Evolutionary conservation across 2,888 invertebrate genomes (phyloP).

Genomic region (Ophioninae sp.): DNA sequence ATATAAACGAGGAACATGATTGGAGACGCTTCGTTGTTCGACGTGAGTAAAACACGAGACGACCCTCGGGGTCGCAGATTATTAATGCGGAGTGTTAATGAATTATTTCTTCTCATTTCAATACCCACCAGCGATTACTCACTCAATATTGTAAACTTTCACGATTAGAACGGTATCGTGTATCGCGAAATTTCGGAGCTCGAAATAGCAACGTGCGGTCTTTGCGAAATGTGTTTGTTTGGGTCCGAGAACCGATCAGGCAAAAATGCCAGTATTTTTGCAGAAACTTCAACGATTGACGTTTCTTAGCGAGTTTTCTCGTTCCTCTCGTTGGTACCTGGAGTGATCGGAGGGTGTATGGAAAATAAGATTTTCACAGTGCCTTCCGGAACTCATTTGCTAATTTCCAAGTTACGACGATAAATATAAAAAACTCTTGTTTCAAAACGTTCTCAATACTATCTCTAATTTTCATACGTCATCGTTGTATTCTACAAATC

Average conservation of each 20-base stretch:
- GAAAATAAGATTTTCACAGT: not conserved
- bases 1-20: conserved; percentile 69
- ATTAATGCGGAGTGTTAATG: conserved; percentile 50
- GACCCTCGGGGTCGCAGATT: conserved; percentile 57
- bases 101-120: conserved; percentile 43
- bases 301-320: not conserved
- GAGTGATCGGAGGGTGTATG: not conserved
- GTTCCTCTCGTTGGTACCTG: not conserved
- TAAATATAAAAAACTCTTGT: not conserved
- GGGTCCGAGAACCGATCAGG: not conserved
- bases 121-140: conserved; percentile 44
- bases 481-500: too few species aligned
- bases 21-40: conserved; percentile 75
- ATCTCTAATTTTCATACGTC: not conserved
- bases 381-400: not conserved
- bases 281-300: not conserved
- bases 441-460: not conserved
- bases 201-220: not conserved
- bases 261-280: not conserved
- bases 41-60: conserved; percentile 74
- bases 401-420: not conserved
- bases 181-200: conserved; percentile 4
- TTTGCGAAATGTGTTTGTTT: not conserved
- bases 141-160: conserved; percentile 22
- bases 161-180: conserved; percentile 29